Percentiles rank a stretch among this genome's conserved stretches.
phyloP scores from a whole-genome alignment of 35 echinoderm and acorn worm species.

The Strongylocentrotus purpuratus region DNA sequence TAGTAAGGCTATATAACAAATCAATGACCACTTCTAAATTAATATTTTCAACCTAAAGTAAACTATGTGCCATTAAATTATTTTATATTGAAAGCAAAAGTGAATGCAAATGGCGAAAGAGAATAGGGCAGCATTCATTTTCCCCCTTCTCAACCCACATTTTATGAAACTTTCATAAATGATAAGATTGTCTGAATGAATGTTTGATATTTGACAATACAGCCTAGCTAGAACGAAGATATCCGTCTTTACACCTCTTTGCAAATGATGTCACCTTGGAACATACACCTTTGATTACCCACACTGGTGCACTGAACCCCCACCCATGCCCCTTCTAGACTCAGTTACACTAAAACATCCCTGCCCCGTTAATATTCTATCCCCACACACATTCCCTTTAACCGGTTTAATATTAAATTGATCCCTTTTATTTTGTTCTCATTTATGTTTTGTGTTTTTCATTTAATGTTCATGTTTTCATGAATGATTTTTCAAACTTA shows the following conservation, averaged over 20 bases:
- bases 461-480: constrained; percentile 16
- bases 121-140: neutral
- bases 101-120: neutral
- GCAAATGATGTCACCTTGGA: neutral
- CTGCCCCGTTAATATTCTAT: neutral
- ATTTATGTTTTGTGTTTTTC: neutral
- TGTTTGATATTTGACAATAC: neutral
- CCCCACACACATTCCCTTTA: neutral
- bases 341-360: neutral
- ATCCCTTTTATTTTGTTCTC: neutral
- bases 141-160: no score
- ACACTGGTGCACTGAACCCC: neutral
- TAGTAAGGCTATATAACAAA: neutral
- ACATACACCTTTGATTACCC: neutral
- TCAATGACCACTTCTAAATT: neutral
- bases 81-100: no score
- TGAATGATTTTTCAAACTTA: constrained; percentile 33
- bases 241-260: neutral
- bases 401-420: neutral
- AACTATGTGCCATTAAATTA: no score
- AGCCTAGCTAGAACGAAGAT: neutral
- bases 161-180: neutral
- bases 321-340: neutral
- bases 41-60: no score
- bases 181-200: neutral